Evolutionary conservation across 1,140 invertebrate species (phyloP), one percentile per base, ranked within the genome.

Genomic region (Scaptomyza hsui): DNA sequence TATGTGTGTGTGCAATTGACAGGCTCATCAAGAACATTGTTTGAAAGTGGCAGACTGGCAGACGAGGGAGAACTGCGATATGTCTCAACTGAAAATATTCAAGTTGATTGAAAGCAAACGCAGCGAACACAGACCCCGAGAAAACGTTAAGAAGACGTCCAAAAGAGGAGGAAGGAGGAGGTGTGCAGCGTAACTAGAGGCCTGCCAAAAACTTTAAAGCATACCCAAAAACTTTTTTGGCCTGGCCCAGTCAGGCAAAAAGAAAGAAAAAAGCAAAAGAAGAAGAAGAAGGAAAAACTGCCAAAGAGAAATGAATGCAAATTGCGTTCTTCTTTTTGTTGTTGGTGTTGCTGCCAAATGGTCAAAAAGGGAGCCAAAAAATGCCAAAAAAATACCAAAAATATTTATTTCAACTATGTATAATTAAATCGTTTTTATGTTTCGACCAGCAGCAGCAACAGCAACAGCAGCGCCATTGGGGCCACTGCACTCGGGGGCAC

Each of bases 1-100:
- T 72, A 45, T 42, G 52, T 63, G 37, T 69, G 52, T 72, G 44
- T 79, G 80, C 78, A 86, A 80, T 85, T 85, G 80, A 85, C 80
- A 85, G 80, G 47, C 81, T 83, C 81, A 86, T 85, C 80, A 80
- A 76, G 59, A 85, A 80, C 72, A 85, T 79, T 79, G 76, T 83
- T 85, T 68, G 68, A 76, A 86, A 86, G 80, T 78, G 75, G 70
- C 63, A 76, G 78, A 69, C 57, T 67, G 65, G 42, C 56, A 51
- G 26, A 48, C 63, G 51, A 45, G 32, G 59, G n/a, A 29, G 26
- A 55, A 47, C 65, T 53, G 65, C 65, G 65, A 62, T 63, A 48
- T 70, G 67, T 64, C 67, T 70, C 49, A 29, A 55, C 72, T 59
- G 67, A 61, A 81, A 78, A 72, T 72, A 67, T 79, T 78, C 80